Evolutionary conservation across 1,140 invertebrate species (phyloP), one percentile per base, ranked within the genome.

Genomic region (Phymastichus coffea): DNA sequence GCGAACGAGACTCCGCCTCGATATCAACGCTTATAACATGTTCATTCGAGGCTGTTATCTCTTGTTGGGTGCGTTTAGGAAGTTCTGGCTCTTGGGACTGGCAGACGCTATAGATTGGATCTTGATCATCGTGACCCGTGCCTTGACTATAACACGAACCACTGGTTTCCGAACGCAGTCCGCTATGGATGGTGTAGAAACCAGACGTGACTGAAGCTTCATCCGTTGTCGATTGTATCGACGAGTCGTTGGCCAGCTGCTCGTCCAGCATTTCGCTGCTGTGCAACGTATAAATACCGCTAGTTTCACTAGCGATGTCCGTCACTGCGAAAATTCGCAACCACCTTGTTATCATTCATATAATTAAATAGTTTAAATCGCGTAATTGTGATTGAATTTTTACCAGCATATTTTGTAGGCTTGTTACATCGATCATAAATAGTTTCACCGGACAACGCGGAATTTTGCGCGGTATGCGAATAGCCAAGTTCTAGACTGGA

Each of bases 381-480:
- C 28, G 28, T 33, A 33, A 6, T 33, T 33, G 28, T 33, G 6
- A 48, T 49, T 35, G 22, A n/a, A n/a, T 52, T 41, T 60, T 66
- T 63, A 74, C 74, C 76, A 48, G 71, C 67, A 63, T 78, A 79
- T 66, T 78, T 79, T 1, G 57, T 66, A 48, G 63, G 57, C 47
- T 79, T 79, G 55, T 75, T 78, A 46, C 77, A 76, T 35, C 78
- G 68, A 38, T 82, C 80, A 40, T 82, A 82, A 70, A 82, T 82
- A 15, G 75, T 70, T 52, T 81, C 79, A 0, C 73, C 67, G 14
- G 77, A 79, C 25, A 91, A 69, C 17, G 87, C 82, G 1, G 89
- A 92, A 72, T 92, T 91, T 76, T 93, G 89, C 9, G 90, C 88
- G 2, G 90, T 92, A 69, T 92, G 90, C 58, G 88, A 91, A 65